A percentile compares a stretch with the other conserved stretches of the same genome.
Evolutionary conservation across 2,113 vertebrate genomes (phyloP).

Genomic region (Corythornis madagascariensis): DNA sequence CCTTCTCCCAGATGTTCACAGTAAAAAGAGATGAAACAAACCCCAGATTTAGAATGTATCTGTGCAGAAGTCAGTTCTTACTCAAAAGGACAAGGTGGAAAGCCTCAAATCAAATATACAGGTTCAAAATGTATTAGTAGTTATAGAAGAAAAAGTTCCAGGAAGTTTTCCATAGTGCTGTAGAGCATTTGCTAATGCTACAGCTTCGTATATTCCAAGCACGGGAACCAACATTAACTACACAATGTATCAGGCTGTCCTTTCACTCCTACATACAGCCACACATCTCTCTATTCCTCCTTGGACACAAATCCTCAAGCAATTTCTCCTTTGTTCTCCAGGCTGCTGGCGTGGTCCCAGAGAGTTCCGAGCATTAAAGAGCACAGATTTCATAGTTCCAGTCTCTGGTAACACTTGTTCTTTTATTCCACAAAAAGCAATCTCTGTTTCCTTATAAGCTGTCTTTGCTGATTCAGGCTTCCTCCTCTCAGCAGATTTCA

Average conservation of each 20-base stretch:
- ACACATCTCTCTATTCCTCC: neutral
- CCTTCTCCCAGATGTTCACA: neutral
- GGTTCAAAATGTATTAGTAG: neutral
- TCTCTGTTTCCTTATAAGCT: constrained; percentile 38
- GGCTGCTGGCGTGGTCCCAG: neutral
- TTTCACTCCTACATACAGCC: neutral
- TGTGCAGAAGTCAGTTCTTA: neutral
- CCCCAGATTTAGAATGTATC: neutral
- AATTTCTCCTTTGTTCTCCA: constrained; percentile 5
- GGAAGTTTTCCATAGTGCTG: neutral
- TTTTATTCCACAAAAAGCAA: constrained; percentile 11
- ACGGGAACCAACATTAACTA: neutral
- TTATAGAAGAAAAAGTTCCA: neutral
- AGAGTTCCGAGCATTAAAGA: neutral
- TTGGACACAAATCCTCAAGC: neutral
- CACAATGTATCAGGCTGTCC: neutral
- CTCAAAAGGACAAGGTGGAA: neutral
- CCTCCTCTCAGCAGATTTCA: constrained; percentile 32
- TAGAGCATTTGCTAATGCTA: neutral
- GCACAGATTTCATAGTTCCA: neutral
- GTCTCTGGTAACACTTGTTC: neutral
- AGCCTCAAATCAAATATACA: neutral
- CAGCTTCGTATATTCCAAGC: neutral
- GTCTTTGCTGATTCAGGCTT: constrained; percentile 48
- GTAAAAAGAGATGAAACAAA: neutral